Conservation (phyloP, 2,888 invertebrate genomes). For the Mesoligia furuncula region DNA sequence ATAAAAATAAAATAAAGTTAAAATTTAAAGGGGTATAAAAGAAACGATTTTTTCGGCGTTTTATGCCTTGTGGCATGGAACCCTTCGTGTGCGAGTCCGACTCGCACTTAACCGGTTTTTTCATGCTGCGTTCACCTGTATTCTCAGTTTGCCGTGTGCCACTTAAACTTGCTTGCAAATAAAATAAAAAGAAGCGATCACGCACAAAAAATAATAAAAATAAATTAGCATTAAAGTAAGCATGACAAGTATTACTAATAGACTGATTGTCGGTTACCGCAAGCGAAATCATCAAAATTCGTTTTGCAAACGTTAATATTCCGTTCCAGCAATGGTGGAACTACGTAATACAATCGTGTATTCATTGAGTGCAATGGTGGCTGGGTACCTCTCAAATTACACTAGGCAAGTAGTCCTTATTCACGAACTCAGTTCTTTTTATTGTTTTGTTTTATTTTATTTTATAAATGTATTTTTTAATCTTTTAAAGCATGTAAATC, state of each 20-base stretch:
- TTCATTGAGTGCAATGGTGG: slow-evolving; percentile 46
- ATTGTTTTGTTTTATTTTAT: no score
- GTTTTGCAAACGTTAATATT: slow-evolving; percentile 49
- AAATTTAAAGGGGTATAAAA: no score
- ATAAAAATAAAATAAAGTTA: no score
- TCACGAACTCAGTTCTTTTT: no score
- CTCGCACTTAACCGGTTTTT: neutral
- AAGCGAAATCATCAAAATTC: slow-evolving; percentile 52
- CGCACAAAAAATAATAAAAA: slow-evolving; percentile 36
- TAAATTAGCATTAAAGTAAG: slow-evolving; percentile 32
- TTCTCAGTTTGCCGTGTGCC: slow-evolving; percentile 32
- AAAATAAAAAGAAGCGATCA: slow-evolving; percentile 34
- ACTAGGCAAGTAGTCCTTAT: slow-evolving; percentile 18
- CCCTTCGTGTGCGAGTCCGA: no score
- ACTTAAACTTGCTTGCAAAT: slow-evolving; percentile 25
- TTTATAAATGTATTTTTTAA: no score
- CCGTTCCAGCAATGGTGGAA: slow-evolving; percentile 31
- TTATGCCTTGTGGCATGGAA: no score
- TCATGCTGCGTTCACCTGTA: slow-evolving; percentile 22
- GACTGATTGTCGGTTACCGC: slow-evolving; percentile 37
- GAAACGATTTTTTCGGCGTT: no score
- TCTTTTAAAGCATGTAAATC: no score
- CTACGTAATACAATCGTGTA: slow-evolving; percentile 45
- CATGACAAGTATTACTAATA: slow-evolving; percentile 37
- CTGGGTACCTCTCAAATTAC: slow-evolving; percentile 44